A percentile compares a stretch with the other conserved stretches of the same genome.
phyloP scores from a whole-genome alignment of 2,113 vertebrate species.

The Nycticorax nycticorax region DNA sequence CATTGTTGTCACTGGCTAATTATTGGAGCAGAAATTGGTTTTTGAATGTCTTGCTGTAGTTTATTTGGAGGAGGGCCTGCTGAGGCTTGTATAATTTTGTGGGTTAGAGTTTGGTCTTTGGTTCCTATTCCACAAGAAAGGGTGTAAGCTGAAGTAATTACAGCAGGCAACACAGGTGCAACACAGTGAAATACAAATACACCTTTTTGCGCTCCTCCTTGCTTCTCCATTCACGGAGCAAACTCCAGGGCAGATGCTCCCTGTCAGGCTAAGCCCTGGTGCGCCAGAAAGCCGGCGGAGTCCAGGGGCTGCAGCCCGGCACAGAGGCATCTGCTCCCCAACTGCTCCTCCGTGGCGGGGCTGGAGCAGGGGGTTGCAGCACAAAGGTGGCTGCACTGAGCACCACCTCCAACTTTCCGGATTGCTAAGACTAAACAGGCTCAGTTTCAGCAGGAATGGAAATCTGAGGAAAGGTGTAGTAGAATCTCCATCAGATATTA shows the following conservation, averaged over 20 bases:
- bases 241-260: rapidly evolving
- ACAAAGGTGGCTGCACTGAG: neutral
- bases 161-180: neutral
- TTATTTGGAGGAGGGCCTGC: neutral
- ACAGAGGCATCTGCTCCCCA: no score
- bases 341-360: rapidly evolving
- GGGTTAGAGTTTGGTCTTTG: neutral
- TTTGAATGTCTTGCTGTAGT: neutral
- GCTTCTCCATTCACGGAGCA: neutral
- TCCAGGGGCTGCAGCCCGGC: rapidly evolving
- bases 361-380: neutral
- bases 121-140: neutral
- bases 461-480: neutral
- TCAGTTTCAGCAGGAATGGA: neutral
- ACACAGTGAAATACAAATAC: neutral
- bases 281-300: neutral
- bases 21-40: neutral
- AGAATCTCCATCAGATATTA: rapidly evolving
- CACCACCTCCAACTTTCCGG: neutral
- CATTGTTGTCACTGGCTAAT: neutral
- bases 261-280: neutral
- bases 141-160: neutral
- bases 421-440: neutral
- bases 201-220: neutral
- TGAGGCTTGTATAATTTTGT: neutral